Percentiles rank a stretch among this genome's conserved stretches.
phyloP scores from a whole-genome alignment of 2,888 invertebrate genomes.

The Pemphredon lugubris region DNA sequence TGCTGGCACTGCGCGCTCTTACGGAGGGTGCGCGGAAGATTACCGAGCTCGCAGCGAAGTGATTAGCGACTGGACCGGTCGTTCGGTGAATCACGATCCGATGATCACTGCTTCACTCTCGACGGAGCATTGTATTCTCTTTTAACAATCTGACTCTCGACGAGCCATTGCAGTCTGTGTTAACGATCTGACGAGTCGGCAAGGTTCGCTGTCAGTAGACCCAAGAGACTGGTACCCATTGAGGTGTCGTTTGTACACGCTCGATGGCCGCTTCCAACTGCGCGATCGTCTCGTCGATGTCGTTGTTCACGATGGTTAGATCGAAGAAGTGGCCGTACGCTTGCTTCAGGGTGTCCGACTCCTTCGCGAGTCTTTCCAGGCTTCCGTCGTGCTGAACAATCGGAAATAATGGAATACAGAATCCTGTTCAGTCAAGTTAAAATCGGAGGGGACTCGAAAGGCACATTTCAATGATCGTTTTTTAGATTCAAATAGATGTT shows the following conservation, averaged over 20 bases:
- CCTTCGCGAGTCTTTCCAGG: slow-evolving; percentile 96
- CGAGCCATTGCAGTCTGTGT: slow-evolving; percentile 77
- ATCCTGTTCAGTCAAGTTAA: neutral
- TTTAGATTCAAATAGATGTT: too few species aligned
- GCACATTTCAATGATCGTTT: too few species aligned
- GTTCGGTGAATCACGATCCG: slow-evolving; percentile 46
- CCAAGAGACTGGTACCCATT: slow-evolving; percentile 99
- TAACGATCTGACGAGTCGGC: slow-evolving; percentile 74
- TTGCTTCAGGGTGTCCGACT: slow-evolving; percentile 97
- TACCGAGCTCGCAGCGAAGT: slow-evolving; percentile 16
- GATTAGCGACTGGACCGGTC: slow-evolving; percentile 46
- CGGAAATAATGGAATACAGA: slow-evolving; percentile 48
- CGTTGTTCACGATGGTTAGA: slow-evolving; percentile 98
- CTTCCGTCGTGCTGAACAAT: slow-evolving; percentile 99
- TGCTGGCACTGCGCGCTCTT: slow-evolving; percentile 18
- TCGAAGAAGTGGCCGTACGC: slow-evolving; percentile 99
- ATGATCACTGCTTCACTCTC: slow-evolving; percentile 75
- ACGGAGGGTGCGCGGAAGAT: slow-evolving; percentile 13
- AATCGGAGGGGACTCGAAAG: too few species aligned
- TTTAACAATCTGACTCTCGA: slow-evolving; percentile 73
- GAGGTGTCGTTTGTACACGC: slow-evolving; percentile 93
- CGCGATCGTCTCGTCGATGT: slow-evolving; percentile 98
- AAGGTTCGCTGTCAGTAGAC: slow-evolving; percentile 91
- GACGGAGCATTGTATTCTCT: slow-evolving; percentile 78
- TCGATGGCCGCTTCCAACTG: slow-evolving; percentile 95